A percentile compares a stretch with the other conserved stretches of the same genome.
phyloP scores from a whole-genome alignment of 1,140 invertebrate species.

The Halictus rubicundus region DNA sequence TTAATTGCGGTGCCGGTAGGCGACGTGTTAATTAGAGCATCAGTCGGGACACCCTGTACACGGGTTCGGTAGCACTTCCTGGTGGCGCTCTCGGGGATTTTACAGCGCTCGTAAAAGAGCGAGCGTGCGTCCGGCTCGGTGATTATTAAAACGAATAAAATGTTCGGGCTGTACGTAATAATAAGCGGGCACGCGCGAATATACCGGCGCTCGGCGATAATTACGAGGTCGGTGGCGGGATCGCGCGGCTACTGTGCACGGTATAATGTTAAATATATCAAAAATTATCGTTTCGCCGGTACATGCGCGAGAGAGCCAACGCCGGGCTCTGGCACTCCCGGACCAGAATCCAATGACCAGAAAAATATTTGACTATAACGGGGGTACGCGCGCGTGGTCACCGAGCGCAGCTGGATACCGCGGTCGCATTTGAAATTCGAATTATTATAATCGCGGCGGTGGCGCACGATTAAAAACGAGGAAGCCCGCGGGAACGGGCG shows the following conservation, averaged over 20 bases:
- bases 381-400: not conserved
- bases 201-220: not conserved
- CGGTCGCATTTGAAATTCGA: conserved; percentile 46
- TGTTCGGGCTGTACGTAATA: conserved; percentile 33
- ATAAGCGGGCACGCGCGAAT: conserved; percentile 23
- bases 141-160: conserved; percentile 47
- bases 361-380: conserved; percentile 45
- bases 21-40: no score
- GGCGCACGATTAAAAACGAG: conserved; percentile 36
- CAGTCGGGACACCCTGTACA: not conserved
- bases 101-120: conserved; percentile 21
- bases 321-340: not conserved
- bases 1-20: no score
- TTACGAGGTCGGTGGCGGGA: not conserved
- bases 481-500: not conserved
- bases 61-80: no score
- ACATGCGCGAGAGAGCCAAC: not conserved
- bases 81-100: conserved; percentile 2
- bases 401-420: conserved; percentile 8
- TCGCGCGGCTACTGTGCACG: not conserved
- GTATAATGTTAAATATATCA: conserved; percentile 39
- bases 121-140: not conserved
- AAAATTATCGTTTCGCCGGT: conserved; percentile 39
- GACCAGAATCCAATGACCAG: conserved; percentile 35
- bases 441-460: conserved; percentile 42